These are phyloP conservation scores for Ibidorhyncha struthersii DNA, from an alignment of 2,113 vertebrate genomes.

Conservation along the genomic window DNA sequence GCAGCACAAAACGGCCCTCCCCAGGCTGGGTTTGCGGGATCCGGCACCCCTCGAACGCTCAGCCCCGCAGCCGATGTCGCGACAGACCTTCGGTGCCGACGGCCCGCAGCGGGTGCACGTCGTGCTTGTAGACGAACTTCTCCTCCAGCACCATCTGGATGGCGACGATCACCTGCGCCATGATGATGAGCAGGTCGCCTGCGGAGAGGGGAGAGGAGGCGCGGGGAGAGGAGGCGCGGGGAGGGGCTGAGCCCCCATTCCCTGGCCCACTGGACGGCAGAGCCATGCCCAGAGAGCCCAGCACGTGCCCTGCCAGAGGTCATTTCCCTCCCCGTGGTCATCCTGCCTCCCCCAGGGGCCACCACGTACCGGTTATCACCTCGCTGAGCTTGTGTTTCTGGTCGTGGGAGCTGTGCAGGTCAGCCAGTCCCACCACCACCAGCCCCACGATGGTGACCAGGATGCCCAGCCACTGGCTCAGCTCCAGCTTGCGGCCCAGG, in stretches of 20 bases:
- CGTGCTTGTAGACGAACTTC: constrained; percentile 91
- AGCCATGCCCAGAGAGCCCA: not conserved
- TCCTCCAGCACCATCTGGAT: constrained; percentile 97
- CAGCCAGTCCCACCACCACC: constrained; percentile 88
- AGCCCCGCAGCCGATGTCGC: no score
- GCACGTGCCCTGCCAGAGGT: rapidly evolving
- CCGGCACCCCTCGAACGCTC: not conserved
- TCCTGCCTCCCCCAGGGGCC: rapidly evolving
- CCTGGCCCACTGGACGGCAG: not conserved
- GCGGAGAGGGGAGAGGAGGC: not conserved
- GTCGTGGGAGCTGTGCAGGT: constrained; percentile 75
- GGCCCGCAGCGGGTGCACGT: constrained; percentile 88
- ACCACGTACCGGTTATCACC: constrained; percentile 83
- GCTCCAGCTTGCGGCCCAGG: constrained; percentile 79
- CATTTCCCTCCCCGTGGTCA: rapidly evolving
- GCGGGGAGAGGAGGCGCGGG: no score
- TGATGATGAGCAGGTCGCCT: constrained; percentile 93
- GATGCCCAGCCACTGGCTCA: constrained; percentile 91
- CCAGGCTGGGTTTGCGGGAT: not conserved
- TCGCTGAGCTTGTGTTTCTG: constrained; percentile 82
- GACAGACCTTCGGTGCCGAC: constrained; percentile 89
- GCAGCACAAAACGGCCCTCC: no score
- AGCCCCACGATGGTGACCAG: constrained; percentile 88
- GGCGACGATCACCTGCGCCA: constrained; percentile 88
- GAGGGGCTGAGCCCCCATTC: not conserved